Evolutionary conservation across 2,888 invertebrate genomes (phyloP), one percentile per base, ranked within the genome.

Genomic region (Tiphia femorata): DNA sequence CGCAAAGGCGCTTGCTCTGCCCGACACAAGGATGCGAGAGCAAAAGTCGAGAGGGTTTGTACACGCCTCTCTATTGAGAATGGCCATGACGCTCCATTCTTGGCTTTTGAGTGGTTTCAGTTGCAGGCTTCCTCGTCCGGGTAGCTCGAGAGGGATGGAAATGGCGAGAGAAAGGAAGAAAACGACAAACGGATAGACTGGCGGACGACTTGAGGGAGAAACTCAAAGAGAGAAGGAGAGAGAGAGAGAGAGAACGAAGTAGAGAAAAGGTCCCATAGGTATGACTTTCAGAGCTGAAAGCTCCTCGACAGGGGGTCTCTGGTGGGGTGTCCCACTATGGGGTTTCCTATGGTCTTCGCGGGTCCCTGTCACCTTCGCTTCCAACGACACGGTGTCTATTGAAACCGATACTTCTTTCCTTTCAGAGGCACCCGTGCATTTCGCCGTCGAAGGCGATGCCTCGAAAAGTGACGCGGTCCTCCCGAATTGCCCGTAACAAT

Each of bases 241-340:
- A n/a, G n/a, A n/a, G n/a, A n/a, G n/a, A n/a, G n/a, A n/a, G n/a
- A n/a, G n/a, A n/a, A n/a, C n/a, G n/a, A n/a, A n/a, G n/a, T n/a
- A n/a, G n/a, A n/a, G n/a, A n/a, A n/a, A n/a, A n/a, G n/a, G n/a
- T n/a, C 42, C 25, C 17, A 17, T 14, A 17, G 74, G 78, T 78
- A 76, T 77, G 78, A 77, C 77, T 79, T 79, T 78, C 75, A 76
- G 77, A 76, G 73, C 60, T 76, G 72, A 76, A 75, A 75, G 72
- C 62, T 59, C 62, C 62, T 65, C 79, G 68, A 76, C 78, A 72
- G 79, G 79, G 77, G 79, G 78, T 79, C 76, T 62, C 61, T n/a
- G n/a, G 17, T 41, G 58, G 69, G 67, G 70, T 33, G 66, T 52
- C 66, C n/a, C n/a, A 53, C 49, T 57, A 50, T 51, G 55, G 59